Conservation (phyloP, 2,113 vertebrate species). For the Sinocyclocheilus anophthalmus region DNA sequence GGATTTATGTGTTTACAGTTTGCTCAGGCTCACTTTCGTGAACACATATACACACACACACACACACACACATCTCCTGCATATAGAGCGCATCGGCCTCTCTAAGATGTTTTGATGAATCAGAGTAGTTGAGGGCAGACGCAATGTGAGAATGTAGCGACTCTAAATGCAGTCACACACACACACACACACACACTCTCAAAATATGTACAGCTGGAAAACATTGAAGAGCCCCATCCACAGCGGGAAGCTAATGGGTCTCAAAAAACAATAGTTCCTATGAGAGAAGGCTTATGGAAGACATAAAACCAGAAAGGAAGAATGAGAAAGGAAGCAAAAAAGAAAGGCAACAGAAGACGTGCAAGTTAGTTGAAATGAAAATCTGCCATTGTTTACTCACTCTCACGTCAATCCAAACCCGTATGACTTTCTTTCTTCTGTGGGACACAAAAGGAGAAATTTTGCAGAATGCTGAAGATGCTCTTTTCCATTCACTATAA, state of each 20-base stretch:
- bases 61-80: neutral
- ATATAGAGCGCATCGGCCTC: neutral
- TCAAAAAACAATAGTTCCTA: constrained; percentile 45
- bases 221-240: constrained; percentile 18
- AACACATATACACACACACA: constrained; percentile 1
- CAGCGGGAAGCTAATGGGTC: neutral
- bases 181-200: constrained; percentile 6
- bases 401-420: neutral
- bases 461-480: neutral
- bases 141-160: neutral
- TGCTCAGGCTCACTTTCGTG: constrained; percentile 4
- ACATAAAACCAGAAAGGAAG: neutral
- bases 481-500: neutral
- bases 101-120: constrained; percentile 20
- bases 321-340: constrained; percentile 23
- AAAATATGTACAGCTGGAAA: constrained; percentile 32
- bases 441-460: neutral
- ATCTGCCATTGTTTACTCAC: neutral
- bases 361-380: neutral
- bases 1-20: constrained; percentile 20
- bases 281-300: constrained; percentile 36
- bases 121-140: neutral
- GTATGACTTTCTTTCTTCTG: neutral
- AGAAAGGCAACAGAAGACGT: neutral
- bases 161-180: constrained; percentile 14